These are phyloP conservation scores for Indicator indicator DNA, from an alignment of 2,113 vertebrate genomes.

Conservation along the genomic window DNA sequence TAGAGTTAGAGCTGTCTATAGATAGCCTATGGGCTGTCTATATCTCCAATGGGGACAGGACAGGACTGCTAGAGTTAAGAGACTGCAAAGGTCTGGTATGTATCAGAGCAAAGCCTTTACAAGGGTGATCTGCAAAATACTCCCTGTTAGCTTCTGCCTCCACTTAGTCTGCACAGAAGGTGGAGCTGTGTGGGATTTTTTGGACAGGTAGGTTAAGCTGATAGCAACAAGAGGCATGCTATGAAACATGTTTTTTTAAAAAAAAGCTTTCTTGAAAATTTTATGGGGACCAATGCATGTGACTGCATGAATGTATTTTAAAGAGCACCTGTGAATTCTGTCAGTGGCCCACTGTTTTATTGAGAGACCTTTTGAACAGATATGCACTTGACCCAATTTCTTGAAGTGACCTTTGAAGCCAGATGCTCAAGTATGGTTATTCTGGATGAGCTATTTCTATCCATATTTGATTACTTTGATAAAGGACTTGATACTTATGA, in stretches of 20 bases:
- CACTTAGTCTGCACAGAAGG: accelerated
- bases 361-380: neutral
- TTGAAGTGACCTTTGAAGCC: neutral
- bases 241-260: neutral
- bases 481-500: neutral
- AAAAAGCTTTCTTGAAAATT: constrained; percentile 21
- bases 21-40: neutral
- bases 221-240: neutral
- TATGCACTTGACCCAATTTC: neutral
- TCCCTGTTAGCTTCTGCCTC: neutral
- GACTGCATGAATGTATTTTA: neutral
- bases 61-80: neutral
- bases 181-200: neutral
- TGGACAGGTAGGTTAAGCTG: neutral
- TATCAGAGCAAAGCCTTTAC: neutral
- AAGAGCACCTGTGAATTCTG: neutral
- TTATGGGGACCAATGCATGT: neutral
- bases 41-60: neutral
- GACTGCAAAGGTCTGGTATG: neutral
- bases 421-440: neutral
- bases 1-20: neutral
- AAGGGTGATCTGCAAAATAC: neutral
- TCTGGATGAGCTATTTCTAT: neutral
- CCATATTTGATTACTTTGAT: neutral
- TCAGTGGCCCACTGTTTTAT: neutral